These are phyloP conservation scores for Nycticorax nycticorax DNA, from an alignment of 2,113 vertebrate genomes.

Conservation along the genomic window DNA sequence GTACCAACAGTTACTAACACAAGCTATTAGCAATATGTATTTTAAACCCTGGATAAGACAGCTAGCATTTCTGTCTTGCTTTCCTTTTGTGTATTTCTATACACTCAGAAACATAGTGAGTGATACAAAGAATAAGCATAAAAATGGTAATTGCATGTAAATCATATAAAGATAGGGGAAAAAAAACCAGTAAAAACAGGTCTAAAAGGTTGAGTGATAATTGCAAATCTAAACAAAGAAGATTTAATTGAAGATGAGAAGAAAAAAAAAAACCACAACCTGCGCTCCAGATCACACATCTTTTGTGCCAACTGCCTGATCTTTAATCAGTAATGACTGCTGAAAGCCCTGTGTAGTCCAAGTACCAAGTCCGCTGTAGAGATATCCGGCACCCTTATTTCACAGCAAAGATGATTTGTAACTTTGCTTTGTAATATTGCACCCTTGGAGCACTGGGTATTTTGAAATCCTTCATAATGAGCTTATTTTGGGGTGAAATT, in stretches of 20 bases:
- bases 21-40: accelerated
- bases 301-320: background rate
- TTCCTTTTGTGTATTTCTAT: background rate
- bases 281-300: background rate
- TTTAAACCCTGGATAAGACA: background rate
- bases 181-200: background rate
- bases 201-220: background rate
- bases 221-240: background rate
- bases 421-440: background rate
- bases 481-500: background rate
- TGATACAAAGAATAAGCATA: background rate
- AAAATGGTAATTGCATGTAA: background rate
- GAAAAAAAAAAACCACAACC: background rate
- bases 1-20: background rate
- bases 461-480: background rate
- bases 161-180: background rate
- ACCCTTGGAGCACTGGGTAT: background rate
- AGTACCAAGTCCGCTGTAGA: background rate
- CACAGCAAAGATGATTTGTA: constrained; percentile 8
- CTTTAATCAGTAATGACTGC: background rate
- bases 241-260: background rate
- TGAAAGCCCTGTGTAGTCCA: background rate
- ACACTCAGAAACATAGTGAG: accelerated
- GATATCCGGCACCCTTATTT: background rate
- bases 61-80: background rate